Evolutionary conservation across 2,888 invertebrate genomes (phyloP), one percentile per base, ranked within the genome.

Genomic region (Acrobasis suavella): DNA sequence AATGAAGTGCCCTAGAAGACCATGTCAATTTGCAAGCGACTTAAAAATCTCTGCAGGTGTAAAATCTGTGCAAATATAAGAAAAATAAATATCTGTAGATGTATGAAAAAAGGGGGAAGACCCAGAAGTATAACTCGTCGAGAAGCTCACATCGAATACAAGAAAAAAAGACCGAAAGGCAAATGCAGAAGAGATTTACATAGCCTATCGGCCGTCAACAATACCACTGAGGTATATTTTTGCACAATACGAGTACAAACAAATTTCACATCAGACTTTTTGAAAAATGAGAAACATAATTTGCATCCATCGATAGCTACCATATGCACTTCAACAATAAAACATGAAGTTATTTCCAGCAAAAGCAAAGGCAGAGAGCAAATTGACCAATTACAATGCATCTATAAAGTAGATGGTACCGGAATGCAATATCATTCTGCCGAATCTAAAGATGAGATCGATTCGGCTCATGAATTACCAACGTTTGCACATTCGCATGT

Each of bases 171-270:
- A 16, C 16, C 62, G 0, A 68, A 64, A 63, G 39, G 49, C 10
- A 70, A 68, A 58, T 55, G 32, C 17, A 67, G 58, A 65, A 51
- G n/a, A 2, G 50, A 65, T 32, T 60, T 52, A 8, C n/a, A 39
- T 12, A n/a, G 49, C 2, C 32, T 37, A 51, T 42, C 49, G 15
- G 64, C 49, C 16, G 64, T 58, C 6, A 63, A 68, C 55, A 68
- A 65, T 62, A 60, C 65, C 62, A 67, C 69, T 52, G 54, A 68
- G 63, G 58, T 72, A 60, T 72, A 70, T 60, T 77, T 64, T 37
- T 73, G 64, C 62, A 71, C 69, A 49, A 59, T 69, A 9, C n/a
- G n/a, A n/a, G n/a, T n/a, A n/a, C 60, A 66, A 8, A 62, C 66
- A 16, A 70, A 60, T 62, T 71, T 67, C 51, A 58, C 65, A 52